Conservation (phyloP, 2,888 invertebrate genomes). For the Eugnorisma glareosa region DNA sequence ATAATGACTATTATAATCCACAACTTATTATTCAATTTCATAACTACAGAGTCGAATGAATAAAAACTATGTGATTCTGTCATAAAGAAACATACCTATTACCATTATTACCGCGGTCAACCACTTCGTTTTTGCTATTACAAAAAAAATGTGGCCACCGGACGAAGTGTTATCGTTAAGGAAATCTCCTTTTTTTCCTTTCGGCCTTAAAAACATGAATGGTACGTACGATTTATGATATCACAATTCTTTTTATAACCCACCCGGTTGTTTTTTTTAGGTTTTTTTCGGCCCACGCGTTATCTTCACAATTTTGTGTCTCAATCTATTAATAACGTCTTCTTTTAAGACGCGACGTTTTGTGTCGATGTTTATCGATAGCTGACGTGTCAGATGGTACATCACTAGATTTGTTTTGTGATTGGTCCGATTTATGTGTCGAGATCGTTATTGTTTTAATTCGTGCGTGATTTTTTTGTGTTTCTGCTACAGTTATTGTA, state of each 20-base stretch:
- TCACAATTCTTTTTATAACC: slow-evolving; percentile 88
- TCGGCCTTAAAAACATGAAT: slow-evolving; percentile 86
- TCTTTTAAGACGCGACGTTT: slow-evolving; percentile 85
- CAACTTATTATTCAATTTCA: slow-evolving; percentile 40
- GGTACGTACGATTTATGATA: slow-evolving; percentile 89
- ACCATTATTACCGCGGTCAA: slow-evolving; percentile 67
- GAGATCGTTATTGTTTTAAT: slow-evolving; percentile 58
- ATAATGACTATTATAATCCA: slow-evolving; percentile 32
- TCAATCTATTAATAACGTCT: slow-evolving; percentile 90
- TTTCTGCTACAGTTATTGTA: slow-evolving; percentile 23
- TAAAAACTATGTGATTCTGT: slow-evolving; percentile 60
- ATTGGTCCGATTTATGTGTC: slow-evolving; percentile 63
- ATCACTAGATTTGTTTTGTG: slow-evolving; percentile 70
- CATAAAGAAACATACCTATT: slow-evolving; percentile 64
- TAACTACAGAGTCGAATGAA: slow-evolving; percentile 41
- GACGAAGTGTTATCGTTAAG: slow-evolving; percentile 87
- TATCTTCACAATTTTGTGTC: slow-evolving; percentile 88
- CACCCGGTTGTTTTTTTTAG: slow-evolving; percentile 80
- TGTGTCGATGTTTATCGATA: slow-evolving; percentile 82
- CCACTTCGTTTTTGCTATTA: slow-evolving; percentile 74
- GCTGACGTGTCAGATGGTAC: slow-evolving; percentile 72
- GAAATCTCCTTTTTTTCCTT: slow-evolving; percentile 84
- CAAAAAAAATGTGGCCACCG: slow-evolving; percentile 84
- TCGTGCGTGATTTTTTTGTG: slow-evolving; percentile 38
- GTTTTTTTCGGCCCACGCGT: slow-evolving; percentile 76